Evolutionary conservation across 2,888 invertebrate genomes (phyloP).

Genomic region (Apamea epomidion): DNA sequence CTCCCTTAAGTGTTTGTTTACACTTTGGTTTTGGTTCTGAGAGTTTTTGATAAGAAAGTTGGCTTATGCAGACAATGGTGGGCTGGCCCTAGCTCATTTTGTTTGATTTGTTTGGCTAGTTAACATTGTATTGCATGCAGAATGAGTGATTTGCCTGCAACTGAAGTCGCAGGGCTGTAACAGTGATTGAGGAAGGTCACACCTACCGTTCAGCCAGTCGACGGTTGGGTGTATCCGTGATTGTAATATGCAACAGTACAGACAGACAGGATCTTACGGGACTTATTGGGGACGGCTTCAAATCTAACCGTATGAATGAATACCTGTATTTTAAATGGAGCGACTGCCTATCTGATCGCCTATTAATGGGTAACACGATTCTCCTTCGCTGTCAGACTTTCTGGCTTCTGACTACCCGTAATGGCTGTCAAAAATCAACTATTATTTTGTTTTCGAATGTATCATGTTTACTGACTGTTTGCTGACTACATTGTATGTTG

Average conservation of each 20-base stretch:
- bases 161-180: not conserved
- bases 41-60: no score
- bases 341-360: no score
- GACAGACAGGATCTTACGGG: not conserved
- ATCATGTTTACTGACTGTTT: no score
- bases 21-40: no score
- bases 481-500: no score
- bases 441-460: no score
- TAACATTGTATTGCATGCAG: constrained; percentile 12
- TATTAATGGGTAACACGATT: not conserved
- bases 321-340: no score
- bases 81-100: not conserved
- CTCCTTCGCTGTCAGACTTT: no score
- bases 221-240: constrained; percentile 16
- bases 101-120: not conserved
- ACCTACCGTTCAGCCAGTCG: not conserved
- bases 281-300: not conserved
- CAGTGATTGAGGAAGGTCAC: constrained; percentile 19
- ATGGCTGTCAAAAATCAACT: no score
- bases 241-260: not conserved
- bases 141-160: constrained; percentile 20
- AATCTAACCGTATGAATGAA: not conserved
- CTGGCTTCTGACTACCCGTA: not conserved
- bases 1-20: no score
- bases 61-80: not conserved